A percentile compares a stretch with the other conserved stretches of the same genome.
Conservation (phyloP, 92 coral and sea anemone genomes). For the Phenganax subtilis region DNA sequence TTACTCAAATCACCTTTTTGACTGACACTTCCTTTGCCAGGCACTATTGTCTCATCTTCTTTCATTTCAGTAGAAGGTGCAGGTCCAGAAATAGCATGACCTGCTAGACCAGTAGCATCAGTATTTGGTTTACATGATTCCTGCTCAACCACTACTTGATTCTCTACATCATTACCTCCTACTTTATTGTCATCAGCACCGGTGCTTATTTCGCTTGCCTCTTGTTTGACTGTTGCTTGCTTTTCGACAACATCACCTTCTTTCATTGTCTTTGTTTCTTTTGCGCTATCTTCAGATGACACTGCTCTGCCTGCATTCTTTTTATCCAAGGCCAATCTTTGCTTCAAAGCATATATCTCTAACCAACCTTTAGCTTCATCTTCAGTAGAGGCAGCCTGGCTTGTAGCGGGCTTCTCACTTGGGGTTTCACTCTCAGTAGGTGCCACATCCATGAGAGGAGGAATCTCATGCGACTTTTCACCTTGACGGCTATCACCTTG, state of each 20-base stretch:
- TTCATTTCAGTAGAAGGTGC: not conserved
- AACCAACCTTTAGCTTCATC: constrained; percentile 32
- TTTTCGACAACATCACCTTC: constrained; percentile 28
- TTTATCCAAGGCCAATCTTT: constrained; percentile 4
- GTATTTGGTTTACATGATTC: too few species aligned
- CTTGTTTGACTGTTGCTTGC: not conserved
- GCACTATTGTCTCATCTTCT: not conserved
- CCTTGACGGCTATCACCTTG: constrained; percentile 52
- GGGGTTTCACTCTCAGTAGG: not conserved
- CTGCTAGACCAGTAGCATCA: not conserved
- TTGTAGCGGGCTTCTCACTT: too few species aligned
- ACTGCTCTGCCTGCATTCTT: constrained; percentile 46
- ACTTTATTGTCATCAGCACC: too few species aligned
- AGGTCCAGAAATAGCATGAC: not conserved
- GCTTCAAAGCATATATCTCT: constrained; percentile 22
- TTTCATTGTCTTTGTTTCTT: not conserved
- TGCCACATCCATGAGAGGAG: not conserved
- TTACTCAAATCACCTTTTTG: not conserved
- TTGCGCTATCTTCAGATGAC: constrained; percentile 10
- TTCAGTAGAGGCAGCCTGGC: not conserved
- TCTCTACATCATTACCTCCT: too few species aligned
- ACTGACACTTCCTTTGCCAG: not conserved
- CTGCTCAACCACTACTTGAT: too few species aligned
- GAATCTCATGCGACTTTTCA: constrained; percentile 15
- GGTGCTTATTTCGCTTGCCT: too few species aligned